These are phyloP conservation scores for Cynocephalus volans DNA, from an alignment of 2,113 vertebrate genomes.

Conservation along the genomic window DNA sequence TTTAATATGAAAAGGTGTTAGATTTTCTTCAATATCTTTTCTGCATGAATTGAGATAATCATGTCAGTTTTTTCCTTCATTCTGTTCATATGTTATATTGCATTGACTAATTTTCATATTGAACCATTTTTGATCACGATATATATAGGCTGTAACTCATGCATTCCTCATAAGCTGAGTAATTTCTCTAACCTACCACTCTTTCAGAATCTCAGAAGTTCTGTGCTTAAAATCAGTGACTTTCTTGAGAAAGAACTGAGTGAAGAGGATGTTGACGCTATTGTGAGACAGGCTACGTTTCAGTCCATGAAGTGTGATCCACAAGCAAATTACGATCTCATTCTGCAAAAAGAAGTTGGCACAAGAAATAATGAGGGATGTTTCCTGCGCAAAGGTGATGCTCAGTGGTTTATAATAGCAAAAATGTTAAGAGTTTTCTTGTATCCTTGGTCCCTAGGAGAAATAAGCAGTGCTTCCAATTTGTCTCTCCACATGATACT, in stretches of 20 bases:
- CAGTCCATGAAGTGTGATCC: conserved; percentile 82
- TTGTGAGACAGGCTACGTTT: conserved; percentile 78
- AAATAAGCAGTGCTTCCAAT: background rate
- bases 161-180: background rate
- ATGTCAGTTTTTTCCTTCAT: too few relatives aligned
- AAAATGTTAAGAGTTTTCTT: too few relatives aligned
- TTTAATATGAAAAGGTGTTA: too few relatives aligned
- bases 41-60: too few relatives aligned
- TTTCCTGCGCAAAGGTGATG: conserved; percentile 80
- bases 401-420: background rate
- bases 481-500: background rate
- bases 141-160: background rate
- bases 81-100: too few relatives aligned
- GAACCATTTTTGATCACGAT: background rate
- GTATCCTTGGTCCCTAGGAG: background rate
- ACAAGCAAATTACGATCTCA: conserved; percentile 68
- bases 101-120: too few relatives aligned
- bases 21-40: too few relatives aligned
- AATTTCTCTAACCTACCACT: background rate
- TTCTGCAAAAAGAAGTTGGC: background rate
- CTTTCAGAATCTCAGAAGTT: conserved; percentile 80
- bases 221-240: conserved; percentile 80
- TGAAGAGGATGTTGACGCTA: conserved; percentile 73
- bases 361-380: accelerated
- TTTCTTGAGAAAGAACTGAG: conserved; percentile 84